Base-by-base conservation (phyloP, 2,888 invertebrate genomes). In the Criorhina ranunculi region DNA sequence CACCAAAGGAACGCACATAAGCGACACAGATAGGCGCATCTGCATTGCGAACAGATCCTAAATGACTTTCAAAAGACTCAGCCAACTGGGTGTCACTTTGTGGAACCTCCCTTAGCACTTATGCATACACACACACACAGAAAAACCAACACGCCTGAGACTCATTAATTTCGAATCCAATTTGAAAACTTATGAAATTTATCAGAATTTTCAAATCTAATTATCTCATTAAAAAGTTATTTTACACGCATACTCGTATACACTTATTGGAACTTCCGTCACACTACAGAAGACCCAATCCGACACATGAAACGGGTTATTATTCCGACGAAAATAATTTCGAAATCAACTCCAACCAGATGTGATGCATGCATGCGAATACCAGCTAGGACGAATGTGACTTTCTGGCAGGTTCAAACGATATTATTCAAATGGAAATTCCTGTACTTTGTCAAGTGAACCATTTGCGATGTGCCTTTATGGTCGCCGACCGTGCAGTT, bases 141-240 rank as follows among this genome's bases (percentile, higher is more conserved):
- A n/a, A n/a, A n/a, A n/a, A n/a, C 51, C 24, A 1, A 69, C 55
- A 64, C 42, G 55, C 55, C 40, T 60, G 67, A 66, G 67, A 83
- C 83, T 83, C 83, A 83, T 83, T 83, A 83, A 79, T 83, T 73
- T 83, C 64, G 44, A 83, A 83, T 79, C 79, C 83, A 83, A 83
- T 83, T 83, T 73, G 79, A 79, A 83, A 83, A 83, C 79, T 83
- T 83, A 79, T 83, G 83, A 83, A 83, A 83, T 83, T 83, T 83
- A 83, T 83, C 83, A 73, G 79, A 83, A 83, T 67, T 83, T 83
- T 69, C 57, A 69, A 79, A 83, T 83, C 83, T 79, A 83, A 89
- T 90, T 90, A 90, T 90, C 90, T 90, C 90, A 90, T 90, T 90
- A 90, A 90, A 90, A 90, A 90, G 89, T 90, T 90, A 90, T 90